Conservation (phyloP, 2,113 vertebrate genomes). For the Gymnogyps californianus region DNA sequence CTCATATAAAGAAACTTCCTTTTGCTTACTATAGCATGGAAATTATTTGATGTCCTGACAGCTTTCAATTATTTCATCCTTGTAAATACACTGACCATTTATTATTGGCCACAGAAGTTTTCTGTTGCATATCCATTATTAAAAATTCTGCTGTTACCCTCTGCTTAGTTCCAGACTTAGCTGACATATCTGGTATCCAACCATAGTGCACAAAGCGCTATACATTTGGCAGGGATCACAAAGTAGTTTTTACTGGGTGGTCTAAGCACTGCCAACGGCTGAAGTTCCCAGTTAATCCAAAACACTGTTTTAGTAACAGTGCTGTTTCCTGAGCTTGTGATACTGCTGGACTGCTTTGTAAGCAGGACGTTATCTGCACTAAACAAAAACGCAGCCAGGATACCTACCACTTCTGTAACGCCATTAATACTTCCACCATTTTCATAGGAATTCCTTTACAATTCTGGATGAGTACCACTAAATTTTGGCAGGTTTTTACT, state of each 20-base stretch:
- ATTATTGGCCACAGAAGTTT: background rate
- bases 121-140: background rate
- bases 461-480: background rate
- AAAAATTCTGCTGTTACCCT: background rate
- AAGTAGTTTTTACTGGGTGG: background rate
- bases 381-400: background rate
- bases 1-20: background rate
- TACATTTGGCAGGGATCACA: background rate
- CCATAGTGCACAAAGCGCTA: fast-evolving
- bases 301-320: background rate
- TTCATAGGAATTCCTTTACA: background rate
- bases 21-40: background rate
- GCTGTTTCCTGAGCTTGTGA: background rate
- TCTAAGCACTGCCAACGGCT: background rate
- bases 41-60: background rate
- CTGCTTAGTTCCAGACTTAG: background rate
- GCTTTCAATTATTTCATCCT: background rate
- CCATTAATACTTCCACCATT: background rate
- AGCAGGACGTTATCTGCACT: background rate
- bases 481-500: background rate
- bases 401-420: background rate
- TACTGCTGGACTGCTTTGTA: background rate
- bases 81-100: background rate
- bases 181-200: background rate
- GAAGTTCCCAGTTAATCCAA: background rate